Evolutionary conservation across 1,140 invertebrate species (phyloP), one percentile per base, ranked within the genome.

Genomic region (Calliphora vicina): DNA sequence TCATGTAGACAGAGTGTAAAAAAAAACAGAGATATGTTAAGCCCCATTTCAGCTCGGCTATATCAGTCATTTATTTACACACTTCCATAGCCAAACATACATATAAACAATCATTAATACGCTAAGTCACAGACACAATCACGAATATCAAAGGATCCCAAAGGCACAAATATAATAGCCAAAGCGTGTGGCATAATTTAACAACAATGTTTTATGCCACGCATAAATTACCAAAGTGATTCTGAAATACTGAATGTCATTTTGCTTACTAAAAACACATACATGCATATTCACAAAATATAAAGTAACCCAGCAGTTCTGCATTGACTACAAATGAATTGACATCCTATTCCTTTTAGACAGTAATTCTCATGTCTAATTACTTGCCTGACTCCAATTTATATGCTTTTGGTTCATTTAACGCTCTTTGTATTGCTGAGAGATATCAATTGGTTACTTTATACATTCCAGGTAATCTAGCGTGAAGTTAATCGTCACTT

Each of bases 151-250:
- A 67, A 67, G 17, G 57, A 67, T 20, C 74, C 73, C 74, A 42
- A 20, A 78, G 74, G 74, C 35, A 43, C 42, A 78, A 43, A 78
- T n/a, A 57, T 78, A 78, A 78, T 78, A 43, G 74, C 42, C 74
- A 78, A 78, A 78, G 35, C 74, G 35, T 78, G 35, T 78, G 74
- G 74, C 74, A 78, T 78, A 78, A 78, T 78, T 78, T 78, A 78
- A 20, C 35, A 78, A 78, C 74, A 78, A 78, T 78, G 74, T 78
- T 78, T 20, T 78, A 78, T 78, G 74, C 74, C 35, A 45, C 35
- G 74, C 74, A 78, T 78, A 78, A 78, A 78, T 78, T 78, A 78
- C 35, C 29, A 78, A 43, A 78, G 6, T 78, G 74, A 78, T 43
- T 10, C 35, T 78, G n/a, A 12, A 43, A 78, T 78, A 43, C 74